phyloP scores from a whole-genome alignment of 2,113 vertebrate species.

The Capreolus pygargus region DNA sequence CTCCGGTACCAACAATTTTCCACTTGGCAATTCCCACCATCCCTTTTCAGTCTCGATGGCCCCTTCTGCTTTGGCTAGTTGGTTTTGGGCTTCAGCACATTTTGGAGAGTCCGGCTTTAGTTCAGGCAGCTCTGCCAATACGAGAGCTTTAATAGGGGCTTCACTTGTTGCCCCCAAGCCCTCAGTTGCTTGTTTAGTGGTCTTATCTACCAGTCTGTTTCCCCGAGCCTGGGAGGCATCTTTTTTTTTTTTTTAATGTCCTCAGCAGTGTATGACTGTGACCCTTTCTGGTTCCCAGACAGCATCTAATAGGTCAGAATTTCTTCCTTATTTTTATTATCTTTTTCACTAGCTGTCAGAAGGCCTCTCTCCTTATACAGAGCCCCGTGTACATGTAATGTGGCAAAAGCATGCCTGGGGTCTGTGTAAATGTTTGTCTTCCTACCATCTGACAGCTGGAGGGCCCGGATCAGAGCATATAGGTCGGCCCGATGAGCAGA shows the following conservation, averaged over 20 bases:
- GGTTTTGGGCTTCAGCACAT: not conserved
- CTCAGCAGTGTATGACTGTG: not conserved
- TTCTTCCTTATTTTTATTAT: not conserved
- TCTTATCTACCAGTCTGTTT: not conserved
- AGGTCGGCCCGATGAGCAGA: not conserved
- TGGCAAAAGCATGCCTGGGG: not conserved
- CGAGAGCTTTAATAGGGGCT: not conserved
- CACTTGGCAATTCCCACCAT: not conserved
- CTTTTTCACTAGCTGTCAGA: not conserved
- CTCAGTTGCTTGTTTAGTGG: not conserved
- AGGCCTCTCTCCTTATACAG: not conserved
- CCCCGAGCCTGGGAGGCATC: not conserved
- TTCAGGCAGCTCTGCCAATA: not conserved
- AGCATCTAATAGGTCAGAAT: not conserved
- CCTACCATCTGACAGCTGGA: not conserved
- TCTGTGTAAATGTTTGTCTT: not conserved
- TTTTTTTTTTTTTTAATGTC: not conserved
- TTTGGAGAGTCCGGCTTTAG: not conserved
- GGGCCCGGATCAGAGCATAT: not conserved
- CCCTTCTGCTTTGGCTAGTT: not conserved
- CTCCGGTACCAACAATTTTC: accelerated
- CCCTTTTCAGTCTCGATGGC: not conserved
- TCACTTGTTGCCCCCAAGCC: not conserved
- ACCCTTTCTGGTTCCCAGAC: not conserved
- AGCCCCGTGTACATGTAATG: not conserved